phyloP scores from a whole-genome alignment of 2,797 vertebrate species.

The Avahi laniger region DNA sequence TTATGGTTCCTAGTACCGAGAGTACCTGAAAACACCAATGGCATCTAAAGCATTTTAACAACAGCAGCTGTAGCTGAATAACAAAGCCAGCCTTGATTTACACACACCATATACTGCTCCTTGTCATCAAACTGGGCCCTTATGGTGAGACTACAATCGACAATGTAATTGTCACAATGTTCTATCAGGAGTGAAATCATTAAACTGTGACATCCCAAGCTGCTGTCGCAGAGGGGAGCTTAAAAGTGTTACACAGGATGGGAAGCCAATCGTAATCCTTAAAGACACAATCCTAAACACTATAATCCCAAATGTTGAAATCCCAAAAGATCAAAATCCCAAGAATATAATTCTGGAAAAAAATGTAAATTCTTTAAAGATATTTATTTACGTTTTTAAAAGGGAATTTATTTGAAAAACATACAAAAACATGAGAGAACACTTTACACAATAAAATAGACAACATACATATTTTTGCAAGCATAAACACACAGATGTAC shows the following conservation, averaged over 20 bases:
- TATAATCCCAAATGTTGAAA: neutral
- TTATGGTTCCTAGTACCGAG: fast-evolving
- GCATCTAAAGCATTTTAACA: neutral
- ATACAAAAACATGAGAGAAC: neutral
- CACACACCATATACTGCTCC: too few species aligned
- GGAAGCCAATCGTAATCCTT: neutral
- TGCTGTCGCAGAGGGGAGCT: neutral
- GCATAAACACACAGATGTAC: neutral
- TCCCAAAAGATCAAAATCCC: neutral
- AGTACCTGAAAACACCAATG: neutral
- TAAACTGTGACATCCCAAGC: neutral
- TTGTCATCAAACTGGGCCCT: neutral
- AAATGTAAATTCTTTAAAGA: neutral
- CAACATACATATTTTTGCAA: neutral
- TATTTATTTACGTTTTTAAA: neutral
- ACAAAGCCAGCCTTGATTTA: neutral
- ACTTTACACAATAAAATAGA: neutral
- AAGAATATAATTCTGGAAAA: neutral
- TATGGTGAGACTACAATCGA: too few species aligned
- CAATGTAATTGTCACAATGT: fast-evolving
- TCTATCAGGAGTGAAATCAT: neutral
- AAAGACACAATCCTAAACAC: neutral
- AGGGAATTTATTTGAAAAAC: neutral
- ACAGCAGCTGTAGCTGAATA: too few species aligned
- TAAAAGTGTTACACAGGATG: neutral